Evolutionary conservation across 2,113 vertebrate species (phyloP).

Genomic region (Chrysemys picta): DNA sequence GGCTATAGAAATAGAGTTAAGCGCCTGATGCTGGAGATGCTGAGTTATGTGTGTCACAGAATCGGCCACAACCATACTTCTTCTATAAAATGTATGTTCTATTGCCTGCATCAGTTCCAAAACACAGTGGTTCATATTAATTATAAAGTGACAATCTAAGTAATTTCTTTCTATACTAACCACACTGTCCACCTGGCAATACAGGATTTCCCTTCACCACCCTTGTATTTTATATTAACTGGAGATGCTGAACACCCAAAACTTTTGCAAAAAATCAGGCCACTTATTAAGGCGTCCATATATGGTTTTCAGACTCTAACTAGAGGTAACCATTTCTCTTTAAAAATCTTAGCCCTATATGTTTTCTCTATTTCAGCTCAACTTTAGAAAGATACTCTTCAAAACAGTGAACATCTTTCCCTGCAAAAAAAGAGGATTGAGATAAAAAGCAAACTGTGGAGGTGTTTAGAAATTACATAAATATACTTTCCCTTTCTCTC

Average conservation of each 20-base stretch:
- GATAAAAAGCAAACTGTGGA: neutral
- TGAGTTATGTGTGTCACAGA: slow-evolving; percentile 95
- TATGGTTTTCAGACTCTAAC: neutral
- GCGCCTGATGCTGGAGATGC: slow-evolving; percentile 94
- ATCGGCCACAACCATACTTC: slow-evolving; percentile 95
- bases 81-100: slow-evolving; percentile 93
- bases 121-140: neutral
- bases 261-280: neutral
- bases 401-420: neutral
- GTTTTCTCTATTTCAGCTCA: neutral
- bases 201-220: neutral
- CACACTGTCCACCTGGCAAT: neutral
- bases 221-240: neutral
- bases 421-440: neutral
- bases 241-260: neutral
- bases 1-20: slow-evolving; percentile 88
- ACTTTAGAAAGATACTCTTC: neutral
- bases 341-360: neutral
- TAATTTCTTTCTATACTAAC: neutral
- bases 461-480: rapidly evolving
- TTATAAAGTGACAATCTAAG: neutral
- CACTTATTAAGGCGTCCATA: neutral
- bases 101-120: slow-evolving; percentile 84
- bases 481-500: neutral
- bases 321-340: neutral